Conservation (phyloP, 2,888 invertebrate species). For the Drosophila quinaria region DNA sequence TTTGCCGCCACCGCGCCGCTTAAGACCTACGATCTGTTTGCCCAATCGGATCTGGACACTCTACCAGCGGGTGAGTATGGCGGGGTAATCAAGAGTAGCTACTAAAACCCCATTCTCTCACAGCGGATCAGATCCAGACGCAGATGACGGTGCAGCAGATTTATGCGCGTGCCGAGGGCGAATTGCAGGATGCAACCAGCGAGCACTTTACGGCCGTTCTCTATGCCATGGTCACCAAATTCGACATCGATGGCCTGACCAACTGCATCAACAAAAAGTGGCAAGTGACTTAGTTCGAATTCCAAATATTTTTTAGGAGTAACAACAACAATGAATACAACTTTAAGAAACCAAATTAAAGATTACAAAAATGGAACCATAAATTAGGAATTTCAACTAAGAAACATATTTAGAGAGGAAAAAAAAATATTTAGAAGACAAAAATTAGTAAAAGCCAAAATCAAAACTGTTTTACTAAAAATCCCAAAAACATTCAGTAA, state of each 20-base stretch:
- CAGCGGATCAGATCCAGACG: conserved; percentile 80
- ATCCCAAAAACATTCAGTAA: too few species aligned
- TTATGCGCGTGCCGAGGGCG: conserved; percentile 85
- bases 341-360: too few species aligned
- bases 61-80: conserved; percentile 85
- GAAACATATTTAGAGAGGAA: too few species aligned
- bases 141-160: conserved; percentile 88
- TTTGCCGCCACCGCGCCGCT: conserved; percentile 60
- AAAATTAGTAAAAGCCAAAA: too few species aligned
- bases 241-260: conserved; percentile 89
- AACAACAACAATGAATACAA: too few species aligned
- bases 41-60: conserved; percentile 44
- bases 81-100: too few species aligned
- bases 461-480: too few species aligned
- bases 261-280: conserved; percentile 86
- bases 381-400: too few species aligned
- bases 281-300: conserved; percentile 49
- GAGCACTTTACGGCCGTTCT: conserved; percentile 90
- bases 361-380: too few species aligned
- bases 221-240: conserved; percentile 89
- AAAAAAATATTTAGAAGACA: too few species aligned
- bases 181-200: conserved; percentile 82
- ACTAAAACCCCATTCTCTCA: too few species aligned
- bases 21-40: conserved; percentile 57
- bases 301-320: too few species aligned